Percentiles rank a stretch among this genome's conserved stretches.
phyloP scores from a whole-genome alignment of 1,140 invertebrate species.

The Heterodera carotae region DNA sequence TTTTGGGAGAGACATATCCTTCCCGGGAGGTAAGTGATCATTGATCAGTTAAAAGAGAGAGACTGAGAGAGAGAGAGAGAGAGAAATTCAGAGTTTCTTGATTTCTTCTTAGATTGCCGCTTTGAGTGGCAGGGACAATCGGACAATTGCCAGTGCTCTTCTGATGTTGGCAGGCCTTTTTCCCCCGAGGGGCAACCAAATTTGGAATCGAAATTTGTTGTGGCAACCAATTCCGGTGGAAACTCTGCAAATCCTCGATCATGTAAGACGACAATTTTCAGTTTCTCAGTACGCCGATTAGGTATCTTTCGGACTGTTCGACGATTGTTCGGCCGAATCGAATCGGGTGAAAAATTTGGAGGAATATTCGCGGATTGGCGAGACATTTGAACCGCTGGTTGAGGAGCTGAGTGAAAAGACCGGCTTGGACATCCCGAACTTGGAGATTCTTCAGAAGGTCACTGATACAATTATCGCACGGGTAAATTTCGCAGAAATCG shows the following conservation, averaged over 20 bases:
- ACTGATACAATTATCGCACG: constrained; percentile 24
- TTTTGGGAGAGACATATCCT: constrained; percentile 28
- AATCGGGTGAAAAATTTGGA: not conserved
- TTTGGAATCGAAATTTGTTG: constrained; percentile 34
- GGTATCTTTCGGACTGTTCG: constrained; percentile 36
- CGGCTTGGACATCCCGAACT: constrained; percentile 32
- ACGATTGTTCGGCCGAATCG: constrained; percentile 27
- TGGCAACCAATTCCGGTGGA: constrained; percentile 40
- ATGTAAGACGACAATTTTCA: constrained; percentile 25
- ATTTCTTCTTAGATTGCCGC: constrained; percentile 16
- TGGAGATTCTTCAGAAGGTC: constrained; percentile 37
- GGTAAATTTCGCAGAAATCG: constrained; percentile 13
- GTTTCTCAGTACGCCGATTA: not conserved
- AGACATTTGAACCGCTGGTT: constrained; percentile 14
- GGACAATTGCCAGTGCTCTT: constrained; percentile 42
- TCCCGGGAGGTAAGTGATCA: constrained; percentile 30
- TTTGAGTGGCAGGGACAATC: constrained; percentile 36
- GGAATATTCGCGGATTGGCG: constrained; percentile 15
- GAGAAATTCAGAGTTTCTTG: too few relatives aligned
- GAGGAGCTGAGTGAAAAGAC: constrained; percentile 31
- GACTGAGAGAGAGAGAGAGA: too few relatives aligned
- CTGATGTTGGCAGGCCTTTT: constrained; percentile 33
- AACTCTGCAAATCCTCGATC: constrained; percentile 28
- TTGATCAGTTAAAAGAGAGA: too few relatives aligned
- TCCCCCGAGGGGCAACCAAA: constrained; percentile 32